Conservation (phyloP, 2,113 vertebrate genomes). For the Malaclemys terrapin region DNA sequence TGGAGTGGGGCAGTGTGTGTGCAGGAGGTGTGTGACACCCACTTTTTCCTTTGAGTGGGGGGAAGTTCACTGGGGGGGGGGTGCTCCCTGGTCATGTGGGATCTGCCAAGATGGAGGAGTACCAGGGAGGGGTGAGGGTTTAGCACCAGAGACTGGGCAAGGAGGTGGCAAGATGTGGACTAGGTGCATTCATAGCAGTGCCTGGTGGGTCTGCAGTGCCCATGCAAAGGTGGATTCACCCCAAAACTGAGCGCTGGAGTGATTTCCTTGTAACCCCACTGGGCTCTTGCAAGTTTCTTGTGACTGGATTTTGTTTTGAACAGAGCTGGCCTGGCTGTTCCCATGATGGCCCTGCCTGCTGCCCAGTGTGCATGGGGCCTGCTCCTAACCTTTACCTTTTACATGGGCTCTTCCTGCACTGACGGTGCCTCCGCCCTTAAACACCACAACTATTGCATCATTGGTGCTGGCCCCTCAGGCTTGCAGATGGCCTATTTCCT, state of each 20-base stretch:
- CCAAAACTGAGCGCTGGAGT: neutral
- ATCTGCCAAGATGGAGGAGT: too few relatives aligned
- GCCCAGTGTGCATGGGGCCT: neutral
- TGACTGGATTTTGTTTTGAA: neutral
- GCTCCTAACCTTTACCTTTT: slow-evolving; percentile 60
- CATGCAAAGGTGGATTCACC: neutral
- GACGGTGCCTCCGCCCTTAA: accelerated
- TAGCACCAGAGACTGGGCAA: neutral
- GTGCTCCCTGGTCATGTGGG: neutral
- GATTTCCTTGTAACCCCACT: neutral
- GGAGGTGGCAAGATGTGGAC: neutral
- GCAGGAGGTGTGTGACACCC: neutral
- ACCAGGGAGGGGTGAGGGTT: neutral
- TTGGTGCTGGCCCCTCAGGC: slow-evolving; percentile 93
- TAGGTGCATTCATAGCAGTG: neutral
- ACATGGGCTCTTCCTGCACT: accelerated
- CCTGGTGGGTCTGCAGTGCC: neutral
- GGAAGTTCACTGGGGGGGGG: neutral
- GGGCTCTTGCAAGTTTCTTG: neutral
- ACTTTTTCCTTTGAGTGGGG: neutral
- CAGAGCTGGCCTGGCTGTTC: neutral
- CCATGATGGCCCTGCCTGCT: neutral
- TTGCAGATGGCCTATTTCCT: slow-evolving; percentile 93
- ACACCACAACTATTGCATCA: slow-evolving; percentile 89
- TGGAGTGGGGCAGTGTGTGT: too few relatives aligned